Base-by-base conservation (phyloP, 2,888 invertebrate genomes). In the Tromatobia lineatoria region DNA sequence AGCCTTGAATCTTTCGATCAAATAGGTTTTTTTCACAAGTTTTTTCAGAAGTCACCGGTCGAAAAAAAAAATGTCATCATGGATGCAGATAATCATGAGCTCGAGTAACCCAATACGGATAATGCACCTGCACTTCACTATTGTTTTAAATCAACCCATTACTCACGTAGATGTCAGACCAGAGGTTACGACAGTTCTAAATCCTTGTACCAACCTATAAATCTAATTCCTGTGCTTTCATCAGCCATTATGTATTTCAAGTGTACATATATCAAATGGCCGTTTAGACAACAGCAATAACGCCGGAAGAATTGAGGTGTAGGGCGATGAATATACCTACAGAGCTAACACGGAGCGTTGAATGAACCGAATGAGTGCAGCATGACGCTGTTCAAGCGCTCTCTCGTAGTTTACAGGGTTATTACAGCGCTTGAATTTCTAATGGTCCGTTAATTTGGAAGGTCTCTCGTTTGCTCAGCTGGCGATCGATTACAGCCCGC, bases 401-500 rank as follows among this genome's bases (percentile, higher is more conserved):
- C 64, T 73, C 66, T 50, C 66, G 50, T 25, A 29, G 80, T 73
- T 87, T 85, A 87, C 80, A 45, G 59, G 67, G 76, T 81, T 81
- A 84, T 84, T 78, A 74, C 88, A 86, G 84, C 88, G 88, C 89
- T 90, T 90, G 90, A 92, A 92, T 92, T 89, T 88, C 88, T 90
- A 92, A 92, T 91, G 89, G 91, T 83, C 90, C 89, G 89, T 91
- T 92, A 91, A 91, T 92, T 92, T 90, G 85, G 88, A 88, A 81
- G 74, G 76, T 74, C 80, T 89, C 88, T 90, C 90, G 90, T 92
- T 92, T 92, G 90, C 90, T 90, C 92, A 92, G 92, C 92, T 92
- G 92, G 87, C 75, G 86, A 90, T 90, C 91, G 88, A 89, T 89
- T 87, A 79, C 69, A 52, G 80, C 82, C 47, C 66, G 29, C 64